These are phyloP conservation scores for Synergus umbraculus DNA, from an alignment of 2,888 invertebrate genomes.

Conservation along the genomic window DNA sequence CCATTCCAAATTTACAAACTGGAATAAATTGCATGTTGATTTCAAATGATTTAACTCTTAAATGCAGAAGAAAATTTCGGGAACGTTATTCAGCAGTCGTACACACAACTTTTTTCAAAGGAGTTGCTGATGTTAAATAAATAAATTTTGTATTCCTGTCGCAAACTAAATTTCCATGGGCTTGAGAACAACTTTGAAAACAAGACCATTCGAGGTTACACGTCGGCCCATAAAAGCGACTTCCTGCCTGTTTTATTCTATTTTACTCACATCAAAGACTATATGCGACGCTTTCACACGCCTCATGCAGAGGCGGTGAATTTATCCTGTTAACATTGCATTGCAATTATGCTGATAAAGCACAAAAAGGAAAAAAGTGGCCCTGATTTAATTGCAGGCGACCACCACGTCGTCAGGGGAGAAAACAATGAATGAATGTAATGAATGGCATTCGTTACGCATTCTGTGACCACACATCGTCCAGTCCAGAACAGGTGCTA, in stretches of 20 bases:
- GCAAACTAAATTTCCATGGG: conserved; percentile 22
- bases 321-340: conserved; percentile 48
- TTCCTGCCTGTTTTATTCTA: conserved; percentile 29
- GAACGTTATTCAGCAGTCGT: not conserved
- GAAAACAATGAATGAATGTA: conserved; percentile 58
- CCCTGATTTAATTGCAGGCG: conserved; percentile 57
- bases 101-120: not conserved
- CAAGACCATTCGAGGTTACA: conserved; percentile 28
- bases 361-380: conserved; percentile 50
- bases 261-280: conserved; percentile 15
- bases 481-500: conserved; percentile 26
- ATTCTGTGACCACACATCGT: conserved; percentile 50
- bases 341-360: conserved; percentile 50
- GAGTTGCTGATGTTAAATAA: conserved; percentile 1
- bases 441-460: conserved; percentile 56
- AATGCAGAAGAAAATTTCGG: not conserved
- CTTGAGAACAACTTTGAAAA: conserved; percentile 34
- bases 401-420: conserved; percentile 57
- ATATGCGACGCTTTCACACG: conserved; percentile 28
- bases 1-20: not conserved
- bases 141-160: conserved; percentile 34
- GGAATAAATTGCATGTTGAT: not conserved
- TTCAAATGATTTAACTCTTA: not conserved
- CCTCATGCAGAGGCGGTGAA: not conserved
- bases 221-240: conserved; percentile 27